These are phyloP conservation scores for Acronicta alni DNA, from an alignment of 2,888 invertebrate species.

Conservation along the genomic window DNA sequence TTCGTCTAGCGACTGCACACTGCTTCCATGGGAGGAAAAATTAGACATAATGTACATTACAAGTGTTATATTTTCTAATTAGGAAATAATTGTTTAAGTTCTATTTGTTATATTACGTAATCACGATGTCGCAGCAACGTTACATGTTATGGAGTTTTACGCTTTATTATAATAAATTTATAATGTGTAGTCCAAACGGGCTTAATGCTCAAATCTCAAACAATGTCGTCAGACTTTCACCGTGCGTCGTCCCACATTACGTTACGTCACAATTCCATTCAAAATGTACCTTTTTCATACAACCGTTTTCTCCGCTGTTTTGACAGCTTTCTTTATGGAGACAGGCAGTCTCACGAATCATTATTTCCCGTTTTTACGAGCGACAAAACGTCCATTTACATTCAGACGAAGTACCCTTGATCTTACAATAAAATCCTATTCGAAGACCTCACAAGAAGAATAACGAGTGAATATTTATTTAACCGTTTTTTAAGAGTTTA, in stretches of 20 bases:
- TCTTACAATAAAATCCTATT: conserved; percentile 28
- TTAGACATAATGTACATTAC: conserved; percentile 13
- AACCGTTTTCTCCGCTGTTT: conserved; percentile 52
- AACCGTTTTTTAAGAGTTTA: conserved; percentile 6
- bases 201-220: conserved; percentile 43
- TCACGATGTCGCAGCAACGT: conserved; percentile 4
- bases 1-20: conserved; percentile 11
- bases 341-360: conserved; percentile 38
- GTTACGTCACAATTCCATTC: conserved; percentile 66
- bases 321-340: conserved; percentile 54
- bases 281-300: conserved; percentile 47
- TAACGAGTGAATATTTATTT: conserved; percentile 18
- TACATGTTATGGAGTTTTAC: conserved; percentile 11
- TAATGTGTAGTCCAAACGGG: conserved; percentile 36
- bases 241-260: conserved; percentile 64
- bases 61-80: conserved; percentile 10
- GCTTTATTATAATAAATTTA: conserved; percentile 48
- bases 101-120: conserved; percentile 20
- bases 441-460: conserved; percentile 43
- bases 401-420: conserved; percentile 31
- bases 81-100: not conserved
- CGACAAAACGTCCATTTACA: conserved; percentile 41
- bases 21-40: conserved; percentile 8
- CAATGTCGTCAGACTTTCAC: conserved; percentile 74
- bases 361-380: conserved; percentile 51